Conservation (phyloP, 1,140 invertebrate genomes). For the Drosophila ananassae region DNA sequence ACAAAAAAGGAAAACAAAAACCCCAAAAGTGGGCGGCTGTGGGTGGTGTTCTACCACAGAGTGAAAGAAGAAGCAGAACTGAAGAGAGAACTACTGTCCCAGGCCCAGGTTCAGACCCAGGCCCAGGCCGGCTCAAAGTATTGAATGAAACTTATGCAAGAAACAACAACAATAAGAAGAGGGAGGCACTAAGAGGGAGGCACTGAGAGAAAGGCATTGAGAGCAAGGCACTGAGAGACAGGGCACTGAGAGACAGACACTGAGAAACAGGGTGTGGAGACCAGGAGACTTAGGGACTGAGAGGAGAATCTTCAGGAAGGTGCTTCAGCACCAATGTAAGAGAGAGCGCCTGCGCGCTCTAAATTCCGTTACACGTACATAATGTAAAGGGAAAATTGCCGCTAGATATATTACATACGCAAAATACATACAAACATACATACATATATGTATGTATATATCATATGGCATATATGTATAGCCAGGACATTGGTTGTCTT, state of each 20-base stretch:
- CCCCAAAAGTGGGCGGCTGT: constrained; percentile 6
- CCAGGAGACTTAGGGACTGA: not conserved
- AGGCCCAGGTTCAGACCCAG: constrained; percentile 15
- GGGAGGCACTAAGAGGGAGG: no score
- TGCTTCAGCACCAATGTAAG: not conserved
- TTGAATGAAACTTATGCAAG: constrained; percentile 74
- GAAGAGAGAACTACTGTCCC: constrained; percentile 14
- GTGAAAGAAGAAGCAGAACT: not conserved
- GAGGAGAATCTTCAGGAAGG: constrained; percentile 10
- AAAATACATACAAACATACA: constrained; percentile 21
- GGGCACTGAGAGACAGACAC: not conserved
- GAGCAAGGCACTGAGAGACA: no score
- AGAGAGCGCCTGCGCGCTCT: constrained; percentile 38
- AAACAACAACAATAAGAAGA: not conserved
- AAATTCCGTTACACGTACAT: constrained; percentile 47
- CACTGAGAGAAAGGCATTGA: no score
- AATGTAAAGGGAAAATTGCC: constrained; percentile 27
- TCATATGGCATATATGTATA: constrained; percentile 12
- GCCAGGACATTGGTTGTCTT: constrained; percentile 34
- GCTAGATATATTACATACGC: constrained; percentile 22
- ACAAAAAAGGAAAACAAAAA: constrained; percentile 1
- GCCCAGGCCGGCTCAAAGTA: constrained; percentile 52
- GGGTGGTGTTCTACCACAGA: not conserved
- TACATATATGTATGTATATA: constrained; percentile 7
- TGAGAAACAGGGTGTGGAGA: not conserved